phyloP scores from a whole-genome alignment of 2,113 vertebrate species.

The Coreoperca whiteheadi region DNA sequence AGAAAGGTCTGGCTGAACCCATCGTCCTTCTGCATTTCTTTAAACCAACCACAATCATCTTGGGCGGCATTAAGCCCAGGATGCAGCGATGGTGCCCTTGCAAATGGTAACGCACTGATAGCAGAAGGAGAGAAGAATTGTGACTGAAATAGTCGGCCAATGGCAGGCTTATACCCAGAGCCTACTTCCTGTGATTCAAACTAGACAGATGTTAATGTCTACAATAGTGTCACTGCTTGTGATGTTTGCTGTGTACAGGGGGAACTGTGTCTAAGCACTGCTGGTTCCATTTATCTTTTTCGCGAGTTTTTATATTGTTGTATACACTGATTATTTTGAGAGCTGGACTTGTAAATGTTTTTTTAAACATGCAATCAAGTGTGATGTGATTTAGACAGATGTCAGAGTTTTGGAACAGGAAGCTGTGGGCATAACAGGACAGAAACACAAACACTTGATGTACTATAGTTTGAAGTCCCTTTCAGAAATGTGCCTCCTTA shows the following conservation, averaged over 20 bases:
- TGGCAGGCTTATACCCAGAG: too few species aligned
- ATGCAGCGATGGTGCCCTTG: too few species aligned
- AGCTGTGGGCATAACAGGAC: neutral
- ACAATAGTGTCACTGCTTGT: neutral
- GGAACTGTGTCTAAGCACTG: neutral
- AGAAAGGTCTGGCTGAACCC: too few species aligned
- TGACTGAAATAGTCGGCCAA: too few species aligned
- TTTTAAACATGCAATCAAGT: neutral
- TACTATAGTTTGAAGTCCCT: neutral
- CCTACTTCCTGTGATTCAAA: too few species aligned
- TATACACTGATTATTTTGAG: neutral
- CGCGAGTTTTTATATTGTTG: neutral
- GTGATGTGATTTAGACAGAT: constrained; percentile 12
- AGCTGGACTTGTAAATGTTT: constrained; percentile 2
- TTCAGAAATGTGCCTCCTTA: neutral
- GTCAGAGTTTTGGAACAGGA: constrained; percentile 4
- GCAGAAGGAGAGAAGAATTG: too few species aligned
- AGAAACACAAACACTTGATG: neutral
- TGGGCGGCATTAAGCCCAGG: too few species aligned
- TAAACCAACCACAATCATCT: too few species aligned
- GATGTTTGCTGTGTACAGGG: constrained; percentile 1
- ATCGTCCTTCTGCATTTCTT: too few species aligned
- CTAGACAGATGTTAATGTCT: too few species aligned
- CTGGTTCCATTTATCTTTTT: constrained; percentile 1
- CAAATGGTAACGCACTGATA: too few species aligned